Evolutionary conservation across 2,113 vertebrate species (phyloP), one percentile per base, ranked within the genome.

Genomic region (Phrynosoma platyrhinos): DNA sequence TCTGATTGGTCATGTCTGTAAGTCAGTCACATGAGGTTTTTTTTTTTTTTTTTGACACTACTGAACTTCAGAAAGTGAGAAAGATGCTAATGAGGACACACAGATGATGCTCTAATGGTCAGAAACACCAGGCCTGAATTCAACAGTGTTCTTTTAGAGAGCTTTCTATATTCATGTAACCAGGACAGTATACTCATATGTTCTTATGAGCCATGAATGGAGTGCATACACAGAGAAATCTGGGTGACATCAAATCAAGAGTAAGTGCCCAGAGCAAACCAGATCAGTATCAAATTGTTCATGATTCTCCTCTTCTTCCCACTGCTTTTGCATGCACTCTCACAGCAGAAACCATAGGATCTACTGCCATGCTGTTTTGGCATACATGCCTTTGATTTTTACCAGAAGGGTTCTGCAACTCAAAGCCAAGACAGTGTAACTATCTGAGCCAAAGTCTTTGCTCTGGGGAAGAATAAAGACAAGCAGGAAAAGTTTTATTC

Each of bases 401-500:
- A 85, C 90, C 86, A 84, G 32, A 64, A 88, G 72, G 20, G 64
- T 66, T 85, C 52, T 55, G 9, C 27, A 40, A 66, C 74, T 83
- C 83, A 32, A 55, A 75, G 16, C 23, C 13, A 79, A 86, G 86
- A 87, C 79, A 90, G 76, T 76, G 89, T 87, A 86, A 85, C 91
- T 76, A 94, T 62, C 1, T 0, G 89, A 94, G 93, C 91, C 92
- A 95, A 86, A 74, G 55, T 82, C 92, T 84, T 25, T 80, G 55
- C 79, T 91, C 89, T 88, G 88, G 87, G 92, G 81, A 88, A 95
- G 86, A 93, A 93, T 23, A 90, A 2, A 1, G 92, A 84, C 89
- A 89, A 76, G 86, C 89, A 92, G 69, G 75, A 86, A 89, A 87
- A 87, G 88, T 92, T 62, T 93, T 83, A 90, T 80, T 40, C 5